phyloP scores from a whole-genome alignment of 2,113 vertebrate species.

The Bucco capensis region DNA sequence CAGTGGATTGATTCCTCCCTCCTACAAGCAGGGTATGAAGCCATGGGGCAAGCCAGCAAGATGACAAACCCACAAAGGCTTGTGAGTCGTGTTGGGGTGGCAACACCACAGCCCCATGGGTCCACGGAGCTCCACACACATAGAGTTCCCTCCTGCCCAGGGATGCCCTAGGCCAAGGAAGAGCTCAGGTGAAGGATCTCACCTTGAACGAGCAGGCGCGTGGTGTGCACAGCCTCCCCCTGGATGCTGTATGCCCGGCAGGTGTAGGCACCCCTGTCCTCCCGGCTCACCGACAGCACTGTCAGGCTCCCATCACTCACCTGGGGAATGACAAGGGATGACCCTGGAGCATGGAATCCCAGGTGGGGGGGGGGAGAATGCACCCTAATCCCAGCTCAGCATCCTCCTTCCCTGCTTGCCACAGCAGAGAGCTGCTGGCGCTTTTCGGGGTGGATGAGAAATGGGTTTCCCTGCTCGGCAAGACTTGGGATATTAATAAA shows the following conservation, averaged over 20 bases:
- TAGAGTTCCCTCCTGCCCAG: rapidly evolving
- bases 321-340: constrained; percentile 52
- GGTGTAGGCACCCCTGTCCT: constrained; percentile 94
- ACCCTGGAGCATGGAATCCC: rapidly evolving
- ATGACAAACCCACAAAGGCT: background rate
- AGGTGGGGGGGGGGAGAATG: no score
- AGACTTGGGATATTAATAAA: constrained; percentile 49
- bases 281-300: constrained; percentile 84
- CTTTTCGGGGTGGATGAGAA: background rate
- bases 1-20: background rate
- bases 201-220: constrained; percentile 97
- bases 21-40: rapidly evolving
- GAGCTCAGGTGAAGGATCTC: background rate
- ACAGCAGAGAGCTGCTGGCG: rapidly evolving
- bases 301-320: constrained; percentile 93
- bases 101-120: background rate
- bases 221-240: constrained; percentile 94
- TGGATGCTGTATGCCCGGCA: constrained; percentile 96
- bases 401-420: background rate
- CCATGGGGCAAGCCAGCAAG: background rate
- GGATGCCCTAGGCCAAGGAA: rapidly evolving
- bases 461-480: constrained; percentile 27
- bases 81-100: rapidly evolving
- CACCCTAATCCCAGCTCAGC: background rate
- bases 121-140: background rate